phyloP scores from a whole-genome alignment of 2,113 vertebrate species.

The Gasterosteus nipponicus region DNA sequence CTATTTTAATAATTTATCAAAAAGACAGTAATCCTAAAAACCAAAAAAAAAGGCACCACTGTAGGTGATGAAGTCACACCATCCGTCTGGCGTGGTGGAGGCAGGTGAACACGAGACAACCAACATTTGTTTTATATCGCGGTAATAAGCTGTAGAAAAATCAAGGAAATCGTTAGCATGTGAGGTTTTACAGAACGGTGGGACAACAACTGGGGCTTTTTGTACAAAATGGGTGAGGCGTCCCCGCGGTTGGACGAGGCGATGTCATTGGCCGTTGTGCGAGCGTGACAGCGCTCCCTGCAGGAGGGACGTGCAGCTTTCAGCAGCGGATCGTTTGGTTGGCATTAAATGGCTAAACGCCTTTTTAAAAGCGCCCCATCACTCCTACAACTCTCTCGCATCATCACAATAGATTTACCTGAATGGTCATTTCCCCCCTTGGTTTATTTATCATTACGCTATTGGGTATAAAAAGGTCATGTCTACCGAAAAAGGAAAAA shows the following conservation, averaged over 20 bases:
- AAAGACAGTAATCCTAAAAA: conserved; percentile 57
- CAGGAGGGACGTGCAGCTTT: conserved; percentile 57
- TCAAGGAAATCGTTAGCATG: conserved; percentile 46
- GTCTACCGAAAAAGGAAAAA: conserved; percentile 24
- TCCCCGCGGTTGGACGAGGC: conserved; percentile 62
- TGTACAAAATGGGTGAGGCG: conserved; percentile 63
- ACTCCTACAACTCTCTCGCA: conserved; percentile 44
- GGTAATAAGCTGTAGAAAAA: conserved; percentile 63
- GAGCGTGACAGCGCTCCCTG: conserved; percentile 67
- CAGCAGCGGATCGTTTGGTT: conserved; percentile 45
- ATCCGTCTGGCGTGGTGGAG: conserved; percentile 53
- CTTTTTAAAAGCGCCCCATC: conserved; percentile 24
- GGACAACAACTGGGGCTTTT: conserved; percentile 36
- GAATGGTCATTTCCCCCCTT: conserved; percentile 20
- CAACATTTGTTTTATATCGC: conserved; percentile 54
- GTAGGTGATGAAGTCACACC: conserved; percentile 64
- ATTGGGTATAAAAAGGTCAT: conserved; percentile 53
- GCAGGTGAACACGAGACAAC: conserved; percentile 61
- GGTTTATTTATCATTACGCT: conserved; percentile 19
- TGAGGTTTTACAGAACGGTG: conserved; percentile 48
- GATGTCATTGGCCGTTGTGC: conserved; percentile 42
- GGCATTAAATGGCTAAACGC: conserved; percentile 19
- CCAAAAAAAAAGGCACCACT: conserved; percentile 76
- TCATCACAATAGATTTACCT: conserved; percentile 41
- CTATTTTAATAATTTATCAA: conserved; percentile 42